These are phyloP conservation scores for Gortyna flavago DNA, from an alignment of 2,888 invertebrate genomes.

Conservation along the genomic window DNA sequence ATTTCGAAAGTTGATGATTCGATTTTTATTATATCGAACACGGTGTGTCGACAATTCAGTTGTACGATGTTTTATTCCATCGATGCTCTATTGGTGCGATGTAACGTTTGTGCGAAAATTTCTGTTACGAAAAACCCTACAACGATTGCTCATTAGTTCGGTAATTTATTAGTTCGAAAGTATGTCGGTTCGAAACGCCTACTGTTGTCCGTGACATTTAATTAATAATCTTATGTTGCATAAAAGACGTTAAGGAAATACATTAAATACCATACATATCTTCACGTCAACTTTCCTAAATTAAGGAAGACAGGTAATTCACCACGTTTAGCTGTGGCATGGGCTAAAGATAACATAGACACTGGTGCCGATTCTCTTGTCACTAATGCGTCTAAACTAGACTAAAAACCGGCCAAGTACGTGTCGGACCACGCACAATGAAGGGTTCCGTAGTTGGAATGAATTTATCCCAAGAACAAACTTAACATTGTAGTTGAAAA, in stretches of 20 bases:
- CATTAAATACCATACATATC: constrained; percentile 13
- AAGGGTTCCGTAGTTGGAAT: no score
- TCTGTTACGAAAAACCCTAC: neutral
- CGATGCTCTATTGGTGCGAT: neutral
- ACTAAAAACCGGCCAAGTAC: no score
- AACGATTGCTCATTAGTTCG: neutral
- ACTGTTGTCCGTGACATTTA: neutral
- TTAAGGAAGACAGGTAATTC: constrained; percentile 10
- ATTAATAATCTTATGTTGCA: neutral
- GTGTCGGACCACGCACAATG: no score
- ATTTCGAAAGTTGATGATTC: neutral
- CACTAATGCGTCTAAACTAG: no score
- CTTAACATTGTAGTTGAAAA: no score
- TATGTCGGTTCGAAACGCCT: neutral
- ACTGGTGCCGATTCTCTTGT: no score
- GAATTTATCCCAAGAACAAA: no score
- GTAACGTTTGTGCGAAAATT: neutral
- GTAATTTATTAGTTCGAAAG: no score
- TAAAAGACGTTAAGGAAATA: neutral
- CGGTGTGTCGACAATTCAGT: neutral
- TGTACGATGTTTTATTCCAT: no score
- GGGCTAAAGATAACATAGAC: constrained; percentile 3
- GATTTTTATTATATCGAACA: neutral
- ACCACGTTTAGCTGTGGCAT: constrained; percentile 6
- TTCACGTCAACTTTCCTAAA: neutral